These are phyloP conservation scores for Argyresthia albistria DNA, from an alignment of 2,888 invertebrate species.

Conservation along the genomic window DNA sequence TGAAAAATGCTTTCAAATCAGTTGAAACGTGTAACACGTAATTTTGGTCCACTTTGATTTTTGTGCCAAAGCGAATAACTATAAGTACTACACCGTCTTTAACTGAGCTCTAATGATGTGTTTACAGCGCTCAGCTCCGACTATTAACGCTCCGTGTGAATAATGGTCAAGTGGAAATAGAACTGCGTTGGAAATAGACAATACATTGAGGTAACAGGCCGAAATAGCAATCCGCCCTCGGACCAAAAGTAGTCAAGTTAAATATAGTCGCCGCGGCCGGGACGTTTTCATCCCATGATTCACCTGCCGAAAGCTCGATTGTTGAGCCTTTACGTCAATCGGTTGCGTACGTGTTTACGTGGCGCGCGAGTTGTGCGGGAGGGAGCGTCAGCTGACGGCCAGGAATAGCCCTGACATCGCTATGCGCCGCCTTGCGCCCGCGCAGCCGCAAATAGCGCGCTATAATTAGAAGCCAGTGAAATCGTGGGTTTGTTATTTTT, in stretches of 20 bases:
- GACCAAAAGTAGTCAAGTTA: slow-evolving; percentile 70
- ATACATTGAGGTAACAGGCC: slow-evolving; percentile 50
- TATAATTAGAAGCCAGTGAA: slow-evolving; percentile 70
- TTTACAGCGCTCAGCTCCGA: neutral
- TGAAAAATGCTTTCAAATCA: too few species aligned
- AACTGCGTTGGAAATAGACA: slow-evolving; percentile 56
- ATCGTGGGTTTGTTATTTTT: slow-evolving; percentile 74
- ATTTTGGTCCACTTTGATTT: too few species aligned
- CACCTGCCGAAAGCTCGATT: slow-evolving; percentile 70
- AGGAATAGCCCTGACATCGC: slow-evolving; percentile 71
- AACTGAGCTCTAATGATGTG: neutral
- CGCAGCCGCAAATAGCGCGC: slow-evolving; percentile 67
- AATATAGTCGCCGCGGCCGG: slow-evolving; percentile 54
- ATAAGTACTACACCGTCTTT: too few species aligned
- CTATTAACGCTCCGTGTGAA: neutral
- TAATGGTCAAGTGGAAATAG: slow-evolving; percentile 30
- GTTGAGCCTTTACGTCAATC: slow-evolving; percentile 69
- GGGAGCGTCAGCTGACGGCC: slow-evolving; percentile 64
- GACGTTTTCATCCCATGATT: slow-evolving; percentile 66
- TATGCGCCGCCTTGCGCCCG: slow-evolving; percentile 66
- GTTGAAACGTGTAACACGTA: too few species aligned
- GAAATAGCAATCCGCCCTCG: slow-evolving; percentile 68
- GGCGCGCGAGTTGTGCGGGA: slow-evolving; percentile 33
- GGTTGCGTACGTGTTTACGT: slow-evolving; percentile 67
- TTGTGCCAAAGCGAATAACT: too few species aligned